These are phyloP conservation scores for Melanerpes formicivorus DNA, from an alignment of 2,113 vertebrate genomes.

Conservation along the genomic window DNA sequence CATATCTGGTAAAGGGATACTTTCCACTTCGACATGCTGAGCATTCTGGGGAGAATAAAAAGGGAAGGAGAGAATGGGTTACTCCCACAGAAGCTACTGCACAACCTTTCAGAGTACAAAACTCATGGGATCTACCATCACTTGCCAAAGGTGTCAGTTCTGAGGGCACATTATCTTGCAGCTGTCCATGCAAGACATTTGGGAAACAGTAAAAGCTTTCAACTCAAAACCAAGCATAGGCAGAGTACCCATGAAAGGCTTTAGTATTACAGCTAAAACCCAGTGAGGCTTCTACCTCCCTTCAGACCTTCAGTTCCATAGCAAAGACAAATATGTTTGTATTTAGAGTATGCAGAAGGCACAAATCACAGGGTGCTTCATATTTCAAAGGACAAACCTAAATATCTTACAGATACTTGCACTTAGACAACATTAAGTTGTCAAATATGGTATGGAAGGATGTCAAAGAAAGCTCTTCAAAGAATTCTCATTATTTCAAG, in stretches of 20 bases:
- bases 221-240: not conserved
- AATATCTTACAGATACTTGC: not conserved
- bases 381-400: not conserved
- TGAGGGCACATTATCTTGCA: not conserved
- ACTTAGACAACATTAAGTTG: not conserved
- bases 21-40: conserved; percentile 97
- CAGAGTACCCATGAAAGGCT: not conserved
- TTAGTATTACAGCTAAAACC: not conserved
- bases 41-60: conserved; percentile 84
- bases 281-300: not conserved
- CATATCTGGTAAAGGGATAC: conserved; percentile 97
- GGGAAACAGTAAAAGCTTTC: not conserved
- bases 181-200: not conserved
- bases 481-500: not conserved
- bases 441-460: not conserved
- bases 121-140: not conserved
- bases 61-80: not conserved
- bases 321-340: not conserved
- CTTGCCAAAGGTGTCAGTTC: not conserved
- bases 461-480: not conserved
- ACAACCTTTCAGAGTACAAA: not conserved
- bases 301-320: not conserved
- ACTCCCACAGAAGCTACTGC: not conserved
- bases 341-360: not conserved
- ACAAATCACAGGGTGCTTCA: not conserved